Percentiles rank a stretch among this genome's conserved stretches.
Evolutionary conservation across 2,113 vertebrate species (phyloP).

Genomic region (Catharus minimus): DNA sequence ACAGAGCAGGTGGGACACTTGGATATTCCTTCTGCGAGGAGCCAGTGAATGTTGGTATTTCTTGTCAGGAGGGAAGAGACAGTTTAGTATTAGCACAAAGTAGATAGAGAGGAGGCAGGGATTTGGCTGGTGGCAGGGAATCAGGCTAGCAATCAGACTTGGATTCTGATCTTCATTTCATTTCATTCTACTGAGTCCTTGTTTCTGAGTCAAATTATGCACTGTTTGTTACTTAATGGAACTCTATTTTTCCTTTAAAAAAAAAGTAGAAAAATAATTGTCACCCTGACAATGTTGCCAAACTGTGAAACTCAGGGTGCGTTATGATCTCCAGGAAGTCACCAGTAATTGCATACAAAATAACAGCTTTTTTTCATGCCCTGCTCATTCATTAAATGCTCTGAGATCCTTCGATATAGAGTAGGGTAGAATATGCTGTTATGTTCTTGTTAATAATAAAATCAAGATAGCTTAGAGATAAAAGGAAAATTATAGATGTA

Average conservation of each 20-base stretch:
- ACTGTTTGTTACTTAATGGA: background rate
- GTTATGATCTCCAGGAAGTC: background rate
- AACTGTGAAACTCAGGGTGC: background rate
- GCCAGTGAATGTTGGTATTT: background rate
- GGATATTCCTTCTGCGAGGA: background rate
- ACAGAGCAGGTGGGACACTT: background rate
- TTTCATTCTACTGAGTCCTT: background rate
- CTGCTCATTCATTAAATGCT: background rate
- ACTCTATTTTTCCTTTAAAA: background rate
- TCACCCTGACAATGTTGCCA: background rate
- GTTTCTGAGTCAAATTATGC: background rate
- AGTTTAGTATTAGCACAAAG: background rate
- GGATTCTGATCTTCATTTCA: background rate
- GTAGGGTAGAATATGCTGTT: background rate
- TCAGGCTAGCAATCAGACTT: background rate
- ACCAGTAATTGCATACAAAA: background rate
- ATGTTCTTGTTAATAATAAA: slow-evolving; percentile 20
- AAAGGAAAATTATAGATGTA: background rate
- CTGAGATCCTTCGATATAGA: background rate
- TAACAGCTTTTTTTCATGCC: background rate
- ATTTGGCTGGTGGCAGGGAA: background rate
- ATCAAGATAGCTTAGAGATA: background rate
- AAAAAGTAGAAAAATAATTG: background rate
- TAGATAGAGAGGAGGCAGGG: background rate
- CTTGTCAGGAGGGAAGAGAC: background rate